Evolutionary conservation across 2,888 invertebrate species (phyloP), one percentile per base, ranked within the genome.

Genomic region (Linnaemya vulpina): DNA sequence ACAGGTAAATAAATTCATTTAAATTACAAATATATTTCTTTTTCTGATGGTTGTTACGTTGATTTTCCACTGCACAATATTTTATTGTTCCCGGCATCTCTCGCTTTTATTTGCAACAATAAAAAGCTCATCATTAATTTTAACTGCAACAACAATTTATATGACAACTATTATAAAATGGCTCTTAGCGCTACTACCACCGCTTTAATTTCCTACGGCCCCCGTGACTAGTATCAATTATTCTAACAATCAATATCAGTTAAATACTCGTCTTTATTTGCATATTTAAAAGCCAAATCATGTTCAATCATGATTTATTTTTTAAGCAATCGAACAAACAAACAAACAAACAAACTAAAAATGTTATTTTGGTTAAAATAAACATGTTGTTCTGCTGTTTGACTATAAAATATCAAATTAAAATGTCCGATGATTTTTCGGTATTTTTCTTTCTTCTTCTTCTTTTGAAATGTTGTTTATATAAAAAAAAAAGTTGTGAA

Each of bases 251-350:
- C 51, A 15, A 55, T 70, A 55, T 30, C n/a, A 40, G 53, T 40
- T 3, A 70, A 40, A 40, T 55, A 55, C n/a, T n/a, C n/a, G n/a
- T n/a, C n/a, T 68, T 17, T 13, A 43, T 49, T 67, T 40, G 2
- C 30, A 35, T 43, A 3, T 46, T 67, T 38, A 53, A 38, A 68
- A 22, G 22, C 38, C 35, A 53, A 51, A 67, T 30, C 30, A 46
- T 43, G 15, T 63, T 63, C 40, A 17, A 30, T 15, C 30, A 38
- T n/a, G 17, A 60, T 20, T 22, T 30, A 30, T 63, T 43, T 63
- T 63, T 43, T 63, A 9, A 13, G 22, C 3, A 13, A 40, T 7
- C 22, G 20, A 15, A 40, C 43, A 40, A 63, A 62, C 8, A 65
- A 43, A 20, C 43, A 38, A 15, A 40, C 22, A 40, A 63, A 62